Evolutionary conservation across 2,113 vertebrate genomes (phyloP).

Genomic region (Trematocara unimaculatum): DNA sequence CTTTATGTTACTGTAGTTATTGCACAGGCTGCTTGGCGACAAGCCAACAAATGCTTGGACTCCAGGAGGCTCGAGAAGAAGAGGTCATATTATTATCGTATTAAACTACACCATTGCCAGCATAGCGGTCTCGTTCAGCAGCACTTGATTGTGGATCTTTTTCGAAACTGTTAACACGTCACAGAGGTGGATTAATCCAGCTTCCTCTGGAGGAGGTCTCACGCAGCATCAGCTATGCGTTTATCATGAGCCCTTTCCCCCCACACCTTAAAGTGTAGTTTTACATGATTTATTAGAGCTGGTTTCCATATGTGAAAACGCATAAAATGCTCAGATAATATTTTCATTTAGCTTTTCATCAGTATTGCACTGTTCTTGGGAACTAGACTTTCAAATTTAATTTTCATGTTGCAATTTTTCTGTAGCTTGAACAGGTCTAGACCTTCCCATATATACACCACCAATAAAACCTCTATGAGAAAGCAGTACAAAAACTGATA

Average conservation of each 20-base stretch:
- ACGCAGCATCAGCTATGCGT: neutral
- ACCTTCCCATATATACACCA: neutral
- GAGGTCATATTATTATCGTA: neutral
- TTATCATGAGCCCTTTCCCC: neutral
- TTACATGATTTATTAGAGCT: neutral
- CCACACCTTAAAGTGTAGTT: neutral
- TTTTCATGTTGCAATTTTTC: neutral
- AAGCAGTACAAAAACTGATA: neutral
- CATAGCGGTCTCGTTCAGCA: neutral
- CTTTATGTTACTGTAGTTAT: neutral
- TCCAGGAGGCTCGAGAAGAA: neutral
- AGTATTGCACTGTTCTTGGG: neutral
- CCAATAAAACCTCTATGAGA: neutral
- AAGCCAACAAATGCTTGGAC: neutral
- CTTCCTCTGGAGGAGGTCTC: neutral
- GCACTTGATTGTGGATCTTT: neutral
- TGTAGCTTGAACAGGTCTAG: neutral
- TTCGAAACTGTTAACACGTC: neutral
- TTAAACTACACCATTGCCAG: neutral
- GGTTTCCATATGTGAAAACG: neutral
- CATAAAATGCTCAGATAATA: neutral
- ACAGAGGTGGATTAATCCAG: neutral
- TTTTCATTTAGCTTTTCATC: neutral
- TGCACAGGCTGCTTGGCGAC: neutral
- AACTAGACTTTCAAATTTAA: neutral